phyloP scores from a whole-genome alignment of 2,113 vertebrate genomes.

The Eulemur rufifrons region DNA sequence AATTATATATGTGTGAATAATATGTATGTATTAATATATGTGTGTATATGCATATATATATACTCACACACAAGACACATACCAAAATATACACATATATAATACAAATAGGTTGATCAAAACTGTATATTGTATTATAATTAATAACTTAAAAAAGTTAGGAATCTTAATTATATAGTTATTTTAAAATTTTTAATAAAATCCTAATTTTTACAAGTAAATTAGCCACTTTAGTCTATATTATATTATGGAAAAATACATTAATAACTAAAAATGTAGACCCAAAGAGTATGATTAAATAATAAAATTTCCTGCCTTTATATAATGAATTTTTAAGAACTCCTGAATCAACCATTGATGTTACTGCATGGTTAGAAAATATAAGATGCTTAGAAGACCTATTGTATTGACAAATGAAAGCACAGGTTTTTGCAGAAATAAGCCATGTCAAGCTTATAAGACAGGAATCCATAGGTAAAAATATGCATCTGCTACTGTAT shows the following conservation, averaged over 20 bases:
- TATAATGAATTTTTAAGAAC: neutral
- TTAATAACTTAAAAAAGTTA: neutral
- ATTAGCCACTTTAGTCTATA: neutral
- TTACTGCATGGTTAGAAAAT: neutral
- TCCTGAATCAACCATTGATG: neutral
- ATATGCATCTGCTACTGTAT: neutral
- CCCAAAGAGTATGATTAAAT: neutral
- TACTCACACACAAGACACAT: neutral
- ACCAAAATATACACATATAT: neutral
- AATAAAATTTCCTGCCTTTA: neutral
- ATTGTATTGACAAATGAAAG: neutral
- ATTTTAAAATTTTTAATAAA: neutral
- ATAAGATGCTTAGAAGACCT: neutral
- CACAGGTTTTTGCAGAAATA: neutral
- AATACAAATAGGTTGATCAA: neutral
- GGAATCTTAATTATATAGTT: neutral
- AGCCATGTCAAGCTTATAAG: neutral
- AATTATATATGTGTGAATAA: neutral
- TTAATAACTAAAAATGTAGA: neutral
- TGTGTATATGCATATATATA: neutral
- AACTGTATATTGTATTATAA: neutral
- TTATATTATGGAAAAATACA: neutral
- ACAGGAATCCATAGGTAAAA: neutral
- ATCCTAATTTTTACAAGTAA: neutral
- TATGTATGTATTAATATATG: neutral